Percentiles rank a stretch among this genome's conserved stretches.
Conservation (phyloP, 2,888 invertebrate species). For the Drosophila cognata region DNA sequence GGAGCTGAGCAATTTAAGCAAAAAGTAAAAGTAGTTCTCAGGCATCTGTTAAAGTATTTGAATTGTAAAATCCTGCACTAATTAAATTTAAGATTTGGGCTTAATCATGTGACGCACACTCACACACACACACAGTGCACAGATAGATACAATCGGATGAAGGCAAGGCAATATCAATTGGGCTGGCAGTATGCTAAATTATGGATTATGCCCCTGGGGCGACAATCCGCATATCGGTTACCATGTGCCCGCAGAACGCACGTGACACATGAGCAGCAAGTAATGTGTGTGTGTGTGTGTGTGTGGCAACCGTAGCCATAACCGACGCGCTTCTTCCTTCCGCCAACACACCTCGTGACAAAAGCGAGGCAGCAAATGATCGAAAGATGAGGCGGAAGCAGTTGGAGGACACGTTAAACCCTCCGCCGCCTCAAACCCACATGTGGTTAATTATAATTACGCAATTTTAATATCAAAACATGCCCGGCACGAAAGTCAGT, state of each 20-base stretch:
- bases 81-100: conserved; percentile 63
- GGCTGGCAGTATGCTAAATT: conserved; percentile 74
- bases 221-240: conserved; percentile 66
- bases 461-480: conserved; percentile 80
- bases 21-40: conserved; percentile 48
- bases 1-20: conserved; percentile 14
- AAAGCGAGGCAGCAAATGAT: conserved; percentile 42
- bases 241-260: conserved; percentile 44
- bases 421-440: conserved; percentile 55
- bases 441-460: conserved; percentile 84
- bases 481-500: conserved; percentile 43
- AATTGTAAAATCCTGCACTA: conserved; percentile 43
- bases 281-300: conserved; percentile 2
- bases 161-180: conserved; percentile 76
- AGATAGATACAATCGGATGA: conserved; percentile 42
- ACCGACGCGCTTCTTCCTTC: conserved; percentile 47
- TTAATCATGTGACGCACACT: conserved; percentile 41
- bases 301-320: conserved; percentile 23
- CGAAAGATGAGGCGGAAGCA: conserved; percentile 59
- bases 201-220: conserved; percentile 82
- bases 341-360: conserved; percentile 57
- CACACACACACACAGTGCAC: conserved; percentile 5
- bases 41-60: not conserved
- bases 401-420: conserved; percentile 63
- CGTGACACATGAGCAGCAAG: conserved; percentile 51